These are phyloP conservation scores for Triops cancriformis DNA, from an alignment of 1,140 invertebrate species.

Conservation along the genomic window DNA sequence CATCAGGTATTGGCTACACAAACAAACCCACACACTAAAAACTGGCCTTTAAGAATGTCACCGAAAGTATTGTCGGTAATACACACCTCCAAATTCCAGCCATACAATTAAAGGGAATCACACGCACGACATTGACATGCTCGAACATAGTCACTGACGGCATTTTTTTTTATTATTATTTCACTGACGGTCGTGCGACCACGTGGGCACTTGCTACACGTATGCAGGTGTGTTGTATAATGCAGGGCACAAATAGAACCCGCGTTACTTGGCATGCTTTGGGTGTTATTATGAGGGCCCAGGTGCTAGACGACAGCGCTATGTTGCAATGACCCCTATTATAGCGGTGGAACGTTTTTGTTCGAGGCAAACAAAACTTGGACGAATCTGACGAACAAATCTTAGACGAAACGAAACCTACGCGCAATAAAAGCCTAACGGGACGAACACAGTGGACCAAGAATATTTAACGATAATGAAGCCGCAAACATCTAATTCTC, in stretches of 20 bases:
- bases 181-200: not conserved
- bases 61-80: no score
- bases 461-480: not conserved
- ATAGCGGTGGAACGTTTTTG: not conserved
- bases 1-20: no score
- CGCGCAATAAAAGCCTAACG: not conserved
- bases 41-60: no score
- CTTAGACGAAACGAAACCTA: not conserved
- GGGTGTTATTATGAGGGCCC: not conserved
- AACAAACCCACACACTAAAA: no score
- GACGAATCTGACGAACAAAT: not conserved
- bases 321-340: slow-evolving; percentile 6
- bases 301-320: not conserved
- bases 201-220: not conserved
- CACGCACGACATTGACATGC: no score
- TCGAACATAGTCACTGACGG: no score
- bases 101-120: no score
- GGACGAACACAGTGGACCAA: not conserved
- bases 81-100: no score
- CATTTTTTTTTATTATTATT: not conserved
- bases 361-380: not conserved
- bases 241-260: not conserved
- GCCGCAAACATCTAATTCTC: slow-evolving; percentile 16
- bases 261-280: not conserved
- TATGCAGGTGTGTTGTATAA: not conserved